These are phyloP conservation scores for Clamator glandarius DNA, from an alignment of 2,797 vertebrate genomes.

Conservation along the genomic window DNA sequence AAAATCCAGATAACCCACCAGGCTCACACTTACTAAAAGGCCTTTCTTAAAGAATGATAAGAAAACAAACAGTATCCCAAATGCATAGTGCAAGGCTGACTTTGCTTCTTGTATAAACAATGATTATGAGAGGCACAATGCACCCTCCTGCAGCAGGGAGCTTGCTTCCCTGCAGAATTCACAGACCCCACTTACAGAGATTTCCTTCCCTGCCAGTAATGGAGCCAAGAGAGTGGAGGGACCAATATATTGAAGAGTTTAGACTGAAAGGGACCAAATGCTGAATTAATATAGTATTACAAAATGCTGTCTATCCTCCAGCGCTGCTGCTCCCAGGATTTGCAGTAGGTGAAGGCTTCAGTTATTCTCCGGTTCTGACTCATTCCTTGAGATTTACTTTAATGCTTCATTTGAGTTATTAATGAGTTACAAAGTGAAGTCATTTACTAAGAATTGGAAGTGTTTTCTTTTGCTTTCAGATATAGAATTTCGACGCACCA, in stretches of 20 bases:
- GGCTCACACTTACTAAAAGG: neutral
- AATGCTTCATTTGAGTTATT: neutral
- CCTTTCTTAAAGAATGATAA: neutral
- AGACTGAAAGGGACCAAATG: neutral
- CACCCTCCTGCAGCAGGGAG: neutral
- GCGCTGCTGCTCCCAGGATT: neutral
- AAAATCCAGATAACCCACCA: neutral
- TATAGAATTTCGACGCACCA: neutral
- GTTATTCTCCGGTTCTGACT: neutral
- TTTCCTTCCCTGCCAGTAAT: neutral
- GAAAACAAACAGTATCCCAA: neutral
- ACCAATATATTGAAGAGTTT: neutral
- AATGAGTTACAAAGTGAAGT: neutral
- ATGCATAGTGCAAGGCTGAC: neutral
- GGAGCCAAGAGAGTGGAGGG: neutral
- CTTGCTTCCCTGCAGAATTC: neutral
- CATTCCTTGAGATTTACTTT: neutral
- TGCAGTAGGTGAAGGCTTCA: neutral
- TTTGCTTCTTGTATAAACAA: neutral
- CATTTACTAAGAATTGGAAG: neutral
- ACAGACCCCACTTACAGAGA: neutral
- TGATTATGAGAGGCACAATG: rapidly evolving
- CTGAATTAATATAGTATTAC: neutral
- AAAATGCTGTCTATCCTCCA: neutral
- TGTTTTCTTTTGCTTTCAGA: neutral